Evolutionary conservation across 2,888 invertebrate genomes (phyloP).

Genomic region (Oligia strigilis): DNA sequence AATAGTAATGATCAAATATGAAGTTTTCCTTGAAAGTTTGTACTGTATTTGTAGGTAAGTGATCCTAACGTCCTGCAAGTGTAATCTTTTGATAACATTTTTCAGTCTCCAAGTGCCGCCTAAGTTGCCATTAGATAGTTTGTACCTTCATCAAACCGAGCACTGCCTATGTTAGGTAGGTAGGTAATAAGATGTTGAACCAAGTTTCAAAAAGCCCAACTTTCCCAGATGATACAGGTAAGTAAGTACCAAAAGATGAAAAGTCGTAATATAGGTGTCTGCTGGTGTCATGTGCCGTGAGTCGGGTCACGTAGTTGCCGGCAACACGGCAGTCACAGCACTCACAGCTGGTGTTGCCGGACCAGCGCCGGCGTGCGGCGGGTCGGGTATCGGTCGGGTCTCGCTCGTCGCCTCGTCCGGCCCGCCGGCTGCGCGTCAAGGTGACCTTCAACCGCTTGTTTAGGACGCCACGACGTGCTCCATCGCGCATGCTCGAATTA

Average conservation of each 20-base stretch:
- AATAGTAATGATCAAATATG: neutral
- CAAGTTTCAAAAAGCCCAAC: neutral
- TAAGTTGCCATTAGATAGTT: neutral
- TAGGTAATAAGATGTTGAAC: neutral
- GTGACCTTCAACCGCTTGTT: constrained; percentile 85
- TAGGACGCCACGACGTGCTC: constrained; percentile 75
- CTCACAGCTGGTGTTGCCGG: neutral
- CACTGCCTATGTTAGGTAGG: neutral
- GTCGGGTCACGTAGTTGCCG: constrained; percentile 58
- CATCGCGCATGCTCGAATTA: constrained; percentile 85
- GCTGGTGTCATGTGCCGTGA: constrained; percentile 47
- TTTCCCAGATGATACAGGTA: neutral
- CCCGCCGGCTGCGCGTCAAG: constrained; percentile 74
- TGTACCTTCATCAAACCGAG: neutral
- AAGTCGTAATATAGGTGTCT: constrained; percentile 31
- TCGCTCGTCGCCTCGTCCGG: constrained; percentile 11
- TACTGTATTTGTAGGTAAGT: neutral
- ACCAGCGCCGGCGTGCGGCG: constrained; percentile 19
- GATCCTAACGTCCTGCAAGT: neutral
- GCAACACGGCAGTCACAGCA: neutral
- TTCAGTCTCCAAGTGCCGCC: neutral
- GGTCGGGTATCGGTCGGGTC: constrained; percentile 22
- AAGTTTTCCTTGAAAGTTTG: neutral
- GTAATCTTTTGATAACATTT: neutral
- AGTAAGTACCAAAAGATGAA: neutral